Conservation (phyloP, 2,797 vertebrate species). For the Sebastes cheni region DNA sequence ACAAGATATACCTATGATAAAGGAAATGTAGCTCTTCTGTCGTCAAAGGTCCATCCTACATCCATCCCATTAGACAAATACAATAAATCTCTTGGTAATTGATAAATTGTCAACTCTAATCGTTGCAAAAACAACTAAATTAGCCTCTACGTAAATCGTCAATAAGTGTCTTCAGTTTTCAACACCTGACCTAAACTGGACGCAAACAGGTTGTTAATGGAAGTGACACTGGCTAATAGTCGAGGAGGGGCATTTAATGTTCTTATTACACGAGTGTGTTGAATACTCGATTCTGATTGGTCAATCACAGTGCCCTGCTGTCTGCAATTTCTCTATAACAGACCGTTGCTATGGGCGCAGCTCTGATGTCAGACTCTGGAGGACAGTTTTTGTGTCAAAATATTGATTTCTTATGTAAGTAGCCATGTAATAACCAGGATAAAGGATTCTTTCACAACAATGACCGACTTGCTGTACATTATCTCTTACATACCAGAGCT, state of each 20-base stretch:
- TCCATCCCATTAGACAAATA: slow-evolving; percentile 6
- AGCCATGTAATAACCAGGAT: no score
- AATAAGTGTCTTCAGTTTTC: slow-evolving; percentile 1
- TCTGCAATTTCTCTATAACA: no score
- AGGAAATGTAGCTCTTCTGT: neutral
- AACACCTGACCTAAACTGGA: slow-evolving; percentile 14
- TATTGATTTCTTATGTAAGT: no score
- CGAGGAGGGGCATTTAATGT: neutral
- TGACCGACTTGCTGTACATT: no score
- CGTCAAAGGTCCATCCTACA: neutral
- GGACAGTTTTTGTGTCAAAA: no score
- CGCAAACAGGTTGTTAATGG: slow-evolving; percentile 31
- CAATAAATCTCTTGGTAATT: slow-evolving; percentile 23
- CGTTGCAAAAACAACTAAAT: slow-evolving; percentile 17
- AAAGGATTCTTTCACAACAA: no score
- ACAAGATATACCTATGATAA: neutral
- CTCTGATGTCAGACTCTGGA: no score
- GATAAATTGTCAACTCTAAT: slow-evolving; percentile 28
- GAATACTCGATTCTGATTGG: no score
- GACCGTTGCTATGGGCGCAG: no score
- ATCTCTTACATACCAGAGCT: no score
- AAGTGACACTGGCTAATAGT: neutral
- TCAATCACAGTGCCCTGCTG: no score
- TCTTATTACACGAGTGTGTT: no score
- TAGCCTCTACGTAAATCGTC: slow-evolving; percentile 15